These are phyloP conservation scores for Hippoglossus stenolepis DNA, from an alignment of 2,113 vertebrate species.

Conservation along the genomic window DNA sequence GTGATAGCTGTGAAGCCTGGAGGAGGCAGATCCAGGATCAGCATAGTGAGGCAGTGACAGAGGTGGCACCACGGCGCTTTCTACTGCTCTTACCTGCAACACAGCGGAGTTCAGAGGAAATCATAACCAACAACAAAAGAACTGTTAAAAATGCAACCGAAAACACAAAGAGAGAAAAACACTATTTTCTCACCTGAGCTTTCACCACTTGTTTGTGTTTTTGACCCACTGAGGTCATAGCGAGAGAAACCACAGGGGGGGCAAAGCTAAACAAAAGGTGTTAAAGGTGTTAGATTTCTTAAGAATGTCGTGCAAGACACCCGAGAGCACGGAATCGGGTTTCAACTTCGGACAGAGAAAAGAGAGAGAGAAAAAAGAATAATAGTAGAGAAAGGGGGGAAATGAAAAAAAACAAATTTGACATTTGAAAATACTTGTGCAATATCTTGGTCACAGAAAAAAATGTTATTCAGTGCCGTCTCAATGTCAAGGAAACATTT, in stretches of 20 bases:
- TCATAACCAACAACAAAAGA: not conserved
- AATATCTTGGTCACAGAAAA: not conserved
- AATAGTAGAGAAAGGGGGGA: not conserved
- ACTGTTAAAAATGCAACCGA: not conserved
- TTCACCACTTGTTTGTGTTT: not conserved
- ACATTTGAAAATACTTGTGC: not conserved
- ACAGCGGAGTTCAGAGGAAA: slow-evolving; percentile 20
- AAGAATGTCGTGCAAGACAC: slow-evolving; percentile 35
- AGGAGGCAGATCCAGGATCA: slow-evolving; percentile 32
- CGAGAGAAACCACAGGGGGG: not conserved
- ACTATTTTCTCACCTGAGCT: slow-evolving; percentile 6
- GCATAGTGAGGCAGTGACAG: slow-evolving; percentile 41
- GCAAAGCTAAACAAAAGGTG: slow-evolving; percentile 48
- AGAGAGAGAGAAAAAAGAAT: not conserved
- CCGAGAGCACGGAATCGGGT: slow-evolving; percentile 20
- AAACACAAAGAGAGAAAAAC: not conserved
- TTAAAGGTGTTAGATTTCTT: slow-evolving; percentile 68
- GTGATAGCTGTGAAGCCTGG: slow-evolving; percentile 16
- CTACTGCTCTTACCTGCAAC: not conserved
- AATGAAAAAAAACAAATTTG: not conserved
- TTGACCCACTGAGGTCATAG: slow-evolving; percentile 39
- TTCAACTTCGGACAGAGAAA: not conserved
- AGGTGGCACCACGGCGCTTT: slow-evolving; percentile 30
- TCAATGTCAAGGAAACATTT: too few relatives aligned
- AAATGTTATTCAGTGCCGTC: too few relatives aligned